phyloP scores from a whole-genome alignment of 2,113 vertebrate genomes.

The Brienomyrus brachyistius region DNA sequence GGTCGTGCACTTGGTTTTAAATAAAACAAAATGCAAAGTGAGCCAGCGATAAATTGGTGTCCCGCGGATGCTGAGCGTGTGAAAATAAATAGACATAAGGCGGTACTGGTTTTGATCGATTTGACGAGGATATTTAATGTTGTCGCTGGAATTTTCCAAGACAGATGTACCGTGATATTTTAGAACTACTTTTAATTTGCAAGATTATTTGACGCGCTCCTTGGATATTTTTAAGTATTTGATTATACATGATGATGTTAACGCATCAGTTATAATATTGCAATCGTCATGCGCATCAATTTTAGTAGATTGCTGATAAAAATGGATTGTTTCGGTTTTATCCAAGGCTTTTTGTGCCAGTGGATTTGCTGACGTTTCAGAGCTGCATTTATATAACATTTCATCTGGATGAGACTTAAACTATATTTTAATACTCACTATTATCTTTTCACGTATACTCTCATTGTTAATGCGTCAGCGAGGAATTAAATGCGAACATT shows the following conservation, averaged over 20 bases:
- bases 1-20: background rate
- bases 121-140: background rate
- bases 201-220: background rate
- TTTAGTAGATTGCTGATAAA: background rate
- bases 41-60: background rate
- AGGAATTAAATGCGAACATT: background rate
- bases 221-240: background rate
- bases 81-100: background rate
- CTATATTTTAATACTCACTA: background rate
- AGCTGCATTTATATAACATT: background rate
- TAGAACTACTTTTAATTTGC: background rate
- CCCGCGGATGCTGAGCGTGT: background rate
- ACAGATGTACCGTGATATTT: background rate
- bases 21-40: background rate
- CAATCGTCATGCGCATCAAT: background rate
- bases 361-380: background rate
- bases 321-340: background rate
- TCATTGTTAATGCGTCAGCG: background rate
- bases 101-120: background rate
- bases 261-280: background rate
- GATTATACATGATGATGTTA: background rate
- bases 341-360: background rate
- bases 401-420: background rate
- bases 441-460: background rate
- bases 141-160: background rate